Evolutionary conservation across 1,140 invertebrate species (phyloP), one percentile per base, ranked within the genome.

Genomic region (Pseudomyrmex gracilis): DNA sequence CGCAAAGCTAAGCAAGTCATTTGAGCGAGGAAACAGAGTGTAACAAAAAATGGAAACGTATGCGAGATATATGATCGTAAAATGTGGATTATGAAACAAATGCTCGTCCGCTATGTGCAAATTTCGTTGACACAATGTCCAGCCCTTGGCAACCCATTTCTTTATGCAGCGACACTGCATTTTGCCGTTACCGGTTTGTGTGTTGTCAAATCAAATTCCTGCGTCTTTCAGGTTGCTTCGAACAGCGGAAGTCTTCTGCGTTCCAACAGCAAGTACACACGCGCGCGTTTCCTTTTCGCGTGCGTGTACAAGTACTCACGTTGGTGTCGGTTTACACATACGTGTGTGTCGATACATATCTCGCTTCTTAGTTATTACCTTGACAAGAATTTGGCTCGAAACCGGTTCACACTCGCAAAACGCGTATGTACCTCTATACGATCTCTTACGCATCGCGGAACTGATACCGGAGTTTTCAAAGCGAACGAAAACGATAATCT

Each of bases 121-220:
- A 58, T 70, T 78, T 70, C 9, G 57, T 34, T 15, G 43, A 8
- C 34, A 73, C 55, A 8, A n/a, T n/a, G 34, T 43, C 3, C 57
- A 24, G 12, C 57, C n/a, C 9, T 9, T 15, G 74, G 5, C 49
- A 58, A 63, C 55, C 43, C 13, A 64, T 58, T 61, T 63, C 58
- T 45, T 57, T 47, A 51, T 77, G 53, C 58, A 60, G 10, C 13
- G 60, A 45, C 73, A 47, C 49, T 60, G 60, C 74, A 71, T 80
- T 60, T 74, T 60, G 5, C n/a, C 13, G 8, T 53, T 24, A 34
- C 12, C 15, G 15, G 10, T 73, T 88, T 88, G 82, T 85, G 15
- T 82, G 77, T 68, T 51, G 34, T 70, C 85, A 82, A 89, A 85
- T 89, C 85, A 76, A 89, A 89, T 89, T 89, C 87, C 82, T 89